Conservation (phyloP, 2,113 vertebrate genomes). For the Paradisaea rubra region DNA sequence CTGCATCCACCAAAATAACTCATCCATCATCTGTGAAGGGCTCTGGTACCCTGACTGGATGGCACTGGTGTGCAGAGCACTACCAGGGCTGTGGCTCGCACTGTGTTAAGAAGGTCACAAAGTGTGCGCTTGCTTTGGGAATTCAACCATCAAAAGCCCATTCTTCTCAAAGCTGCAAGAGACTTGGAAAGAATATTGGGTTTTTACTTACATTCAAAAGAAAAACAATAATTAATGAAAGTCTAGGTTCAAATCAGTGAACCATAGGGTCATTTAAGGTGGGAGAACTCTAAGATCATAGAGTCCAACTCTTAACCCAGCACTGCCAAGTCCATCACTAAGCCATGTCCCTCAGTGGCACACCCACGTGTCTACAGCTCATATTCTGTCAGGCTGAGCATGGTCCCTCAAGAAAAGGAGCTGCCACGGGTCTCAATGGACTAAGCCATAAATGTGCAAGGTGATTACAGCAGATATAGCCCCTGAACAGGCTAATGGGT, state of each 20-base stretch:
- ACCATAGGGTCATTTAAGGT: background rate
- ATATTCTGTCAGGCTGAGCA: background rate
- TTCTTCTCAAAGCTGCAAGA: background rate
- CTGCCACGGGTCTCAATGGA: background rate
- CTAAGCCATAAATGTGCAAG: background rate
- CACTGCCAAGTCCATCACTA: background rate
- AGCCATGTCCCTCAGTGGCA: background rate
- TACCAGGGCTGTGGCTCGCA: background rate
- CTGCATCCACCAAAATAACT: background rate
- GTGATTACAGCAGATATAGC: background rate
- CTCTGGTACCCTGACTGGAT: background rate
- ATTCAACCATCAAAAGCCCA: background rate
- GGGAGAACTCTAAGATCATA: background rate
- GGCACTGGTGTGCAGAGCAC: background rate
- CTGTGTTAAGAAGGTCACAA: background rate
- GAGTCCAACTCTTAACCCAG: background rate
- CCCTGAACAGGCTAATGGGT: background rate
- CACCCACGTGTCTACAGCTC: background rate
- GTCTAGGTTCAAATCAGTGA: background rate
- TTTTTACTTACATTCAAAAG: background rate
- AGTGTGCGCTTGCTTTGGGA: fast-evolving
- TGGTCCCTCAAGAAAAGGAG: background rate
- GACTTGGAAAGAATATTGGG: background rate
- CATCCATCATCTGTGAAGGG: background rate
- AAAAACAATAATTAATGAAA: background rate